These are phyloP conservation scores for Tupiocoris notatus DNA, from an alignment of 2,888 invertebrate genomes.

Conservation along the genomic window DNA sequence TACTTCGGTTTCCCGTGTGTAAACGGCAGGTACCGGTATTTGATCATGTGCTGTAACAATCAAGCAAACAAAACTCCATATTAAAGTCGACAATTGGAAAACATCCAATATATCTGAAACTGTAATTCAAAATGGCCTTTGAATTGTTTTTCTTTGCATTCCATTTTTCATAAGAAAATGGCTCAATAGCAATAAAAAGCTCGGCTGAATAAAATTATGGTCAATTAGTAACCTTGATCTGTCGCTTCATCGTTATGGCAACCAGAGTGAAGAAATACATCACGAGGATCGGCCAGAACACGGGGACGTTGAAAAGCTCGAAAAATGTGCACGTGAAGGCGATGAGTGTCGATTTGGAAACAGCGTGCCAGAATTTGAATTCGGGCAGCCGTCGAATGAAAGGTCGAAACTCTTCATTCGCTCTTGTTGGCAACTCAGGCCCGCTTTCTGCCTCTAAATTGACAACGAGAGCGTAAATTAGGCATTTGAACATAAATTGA, in stretches of 20 bases:
- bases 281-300: conserved; percentile 99
- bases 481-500: not conserved
- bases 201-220: too few relatives aligned
- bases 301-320: conserved; percentile 97
- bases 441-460: conserved; percentile 57
- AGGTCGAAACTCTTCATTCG: conserved; percentile 96
- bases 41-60: conserved; percentile 90
- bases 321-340: conserved; percentile 92
- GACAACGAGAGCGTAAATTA: too few relatives aligned
- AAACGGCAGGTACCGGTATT: conserved; percentile 97
- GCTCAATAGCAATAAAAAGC: too few relatives aligned
- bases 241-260: conserved; percentile 99
- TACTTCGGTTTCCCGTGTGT: conserved; percentile 97
- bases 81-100: too few relatives aligned
- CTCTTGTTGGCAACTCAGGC: conserved; percentile 90
- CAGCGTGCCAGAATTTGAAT: conserved; percentile 99
- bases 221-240: conserved; percentile 80
- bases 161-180: too few relatives aligned
- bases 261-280: conserved; percentile 99
- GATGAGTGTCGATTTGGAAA: conserved; percentile 88
- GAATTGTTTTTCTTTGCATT: too few relatives aligned
- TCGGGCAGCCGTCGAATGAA: conserved; percentile 84
- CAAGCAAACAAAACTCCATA: not conserved
- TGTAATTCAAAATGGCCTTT: too few relatives aligned
- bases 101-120: not conserved